Base-by-base conservation (phyloP, 2,888 invertebrate species). In the Cheilosia vulpina region DNA sequence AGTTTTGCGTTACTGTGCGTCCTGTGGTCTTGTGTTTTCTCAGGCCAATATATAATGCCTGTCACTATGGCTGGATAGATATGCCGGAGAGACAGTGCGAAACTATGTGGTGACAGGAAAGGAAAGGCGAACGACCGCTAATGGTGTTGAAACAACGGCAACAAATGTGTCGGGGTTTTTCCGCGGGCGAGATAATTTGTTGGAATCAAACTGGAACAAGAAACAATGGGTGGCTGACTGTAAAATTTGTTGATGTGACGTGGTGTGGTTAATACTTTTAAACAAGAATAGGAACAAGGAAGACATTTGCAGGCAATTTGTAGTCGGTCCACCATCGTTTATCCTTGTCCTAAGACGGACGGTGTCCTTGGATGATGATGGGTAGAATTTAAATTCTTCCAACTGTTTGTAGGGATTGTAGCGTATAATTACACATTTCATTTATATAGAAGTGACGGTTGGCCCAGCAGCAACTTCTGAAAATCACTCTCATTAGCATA, bases 31-130 rank as follows among this genome's bases (percentile, higher is more conserved):
- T 55, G 55, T 52, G 60, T 47, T 62, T 62, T 27, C 5, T 11
- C 27, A 27, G 52, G 19, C 55, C 31, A 11, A 21, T 15, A 27
- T 38, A n/a, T 3, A 2, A 13, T 5, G 65, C 38, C 65, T 65
- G 65, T 58, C 57, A 57, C 45, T 38, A 7, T 27, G 6, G 50
- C 55, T 55, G 58, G 41, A 66, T 58, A 65, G 57, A 43, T 75
- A 65, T 65, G 38, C 15, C 6, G 19, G n/a, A 38, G 11, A 19
- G 31, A 9, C 27, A 21, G 19, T 43, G 31, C 15, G 60, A 72
- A 62, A 71, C 71, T 71, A 71, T 72, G 73, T 45, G 63, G 11
- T 55, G 45, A 63, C 72, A 55, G 63, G 53, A 47, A 3, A 38
- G 38, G 38, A 38, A 38, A 62, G 63, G 63, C 62, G 63, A 73